A percentile compares a stretch with the other conserved stretches of the same genome.
These are phyloP conservation scores for Trachelus iudaicus DNA, from an alignment of 2,888 invertebrate species.

Conservation along the genomic window DNA sequence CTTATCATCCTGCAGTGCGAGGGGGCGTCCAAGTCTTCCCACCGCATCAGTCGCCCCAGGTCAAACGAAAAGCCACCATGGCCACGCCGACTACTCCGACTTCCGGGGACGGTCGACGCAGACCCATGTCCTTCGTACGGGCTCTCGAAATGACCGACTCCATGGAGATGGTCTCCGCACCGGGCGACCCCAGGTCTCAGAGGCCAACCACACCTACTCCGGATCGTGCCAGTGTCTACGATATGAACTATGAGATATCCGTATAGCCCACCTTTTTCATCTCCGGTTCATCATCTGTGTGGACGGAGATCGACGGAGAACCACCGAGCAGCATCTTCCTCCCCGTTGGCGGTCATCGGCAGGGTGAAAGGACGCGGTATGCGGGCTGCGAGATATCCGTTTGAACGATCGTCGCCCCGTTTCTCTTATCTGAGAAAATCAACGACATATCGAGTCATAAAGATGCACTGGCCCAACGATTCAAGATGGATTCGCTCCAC, in stretches of 20 bases:
- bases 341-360: neutral
- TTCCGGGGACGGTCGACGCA: constrained; percentile 66
- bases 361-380: constrained; percentile 9
- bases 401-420: constrained; percentile 22
- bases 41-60: constrained; percentile 63
- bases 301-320: constrained; percentile 49
- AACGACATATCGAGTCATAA: neutral
- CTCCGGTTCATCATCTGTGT: constrained; percentile 48
- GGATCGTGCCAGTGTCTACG: constrained; percentile 90
- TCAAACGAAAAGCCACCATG: constrained; percentile 52
- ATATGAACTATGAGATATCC: constrained; percentile 95
- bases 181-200: constrained; percentile 45
- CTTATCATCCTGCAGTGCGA: constrained; percentile 73
- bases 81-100: constrained; percentile 51
- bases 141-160: constrained; percentile 91
- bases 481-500: neutral
- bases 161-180: constrained; percentile 79
- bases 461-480: neutral
- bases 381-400: constrained; percentile 48
- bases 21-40: constrained; percentile 80
- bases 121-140: constrained; percentile 90
- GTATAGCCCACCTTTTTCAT: constrained; percentile 75
- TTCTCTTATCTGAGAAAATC: neutral
- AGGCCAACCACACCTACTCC: constrained; percentile 74
- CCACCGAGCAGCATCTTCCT: constrained; percentile 34